Conservation (phyloP, 2,888 invertebrate genomes). For the Eupithecia subfuscata region DNA sequence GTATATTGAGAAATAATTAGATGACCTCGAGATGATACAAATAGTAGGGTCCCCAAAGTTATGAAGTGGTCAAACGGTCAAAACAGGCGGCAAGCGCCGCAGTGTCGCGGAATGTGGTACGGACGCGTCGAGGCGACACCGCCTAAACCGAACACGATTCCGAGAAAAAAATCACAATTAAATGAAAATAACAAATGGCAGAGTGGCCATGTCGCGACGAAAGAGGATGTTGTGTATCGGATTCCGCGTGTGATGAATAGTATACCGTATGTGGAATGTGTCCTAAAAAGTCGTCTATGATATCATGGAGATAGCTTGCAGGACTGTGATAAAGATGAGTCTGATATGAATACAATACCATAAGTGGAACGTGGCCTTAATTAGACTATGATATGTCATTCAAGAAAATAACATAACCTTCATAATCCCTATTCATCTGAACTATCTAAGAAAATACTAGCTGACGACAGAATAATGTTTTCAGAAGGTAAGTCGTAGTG, state of each 20-base stretch:
- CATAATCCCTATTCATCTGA: neutral
- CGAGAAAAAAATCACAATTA: conserved; percentile 59
- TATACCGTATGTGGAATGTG: conserved; percentile 36
- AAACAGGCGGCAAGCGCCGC: conserved; percentile 66
- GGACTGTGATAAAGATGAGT: conserved; percentile 23
- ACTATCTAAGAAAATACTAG: neutral
- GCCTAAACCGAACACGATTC: conserved; percentile 65
- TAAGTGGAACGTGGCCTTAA: conserved; percentile 32
- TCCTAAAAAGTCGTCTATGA: conserved; percentile 27
- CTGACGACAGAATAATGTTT: neutral
- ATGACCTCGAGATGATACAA: conserved; percentile 27
- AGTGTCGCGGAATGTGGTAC: conserved; percentile 76
- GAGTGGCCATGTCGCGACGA: conserved; percentile 46
- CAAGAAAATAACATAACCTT: neutral
- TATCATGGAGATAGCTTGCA: conserved; percentile 31
- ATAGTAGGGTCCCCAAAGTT: conserved; percentile 57
- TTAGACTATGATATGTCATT: conserved; percentile 20
- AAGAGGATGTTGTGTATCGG: conserved; percentile 39
- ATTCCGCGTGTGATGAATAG: conserved; percentile 39
- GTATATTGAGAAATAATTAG: neutral
- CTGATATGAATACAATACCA: conserved; percentile 17
- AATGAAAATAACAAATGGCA: conserved; percentile 60
- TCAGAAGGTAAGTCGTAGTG: neutral
- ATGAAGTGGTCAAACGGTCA: conserved; percentile 69
- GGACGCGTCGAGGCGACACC: conserved; percentile 65